Conservation (phyloP, 2,888 invertebrate species). For the Pseudococcus viburni region DNA sequence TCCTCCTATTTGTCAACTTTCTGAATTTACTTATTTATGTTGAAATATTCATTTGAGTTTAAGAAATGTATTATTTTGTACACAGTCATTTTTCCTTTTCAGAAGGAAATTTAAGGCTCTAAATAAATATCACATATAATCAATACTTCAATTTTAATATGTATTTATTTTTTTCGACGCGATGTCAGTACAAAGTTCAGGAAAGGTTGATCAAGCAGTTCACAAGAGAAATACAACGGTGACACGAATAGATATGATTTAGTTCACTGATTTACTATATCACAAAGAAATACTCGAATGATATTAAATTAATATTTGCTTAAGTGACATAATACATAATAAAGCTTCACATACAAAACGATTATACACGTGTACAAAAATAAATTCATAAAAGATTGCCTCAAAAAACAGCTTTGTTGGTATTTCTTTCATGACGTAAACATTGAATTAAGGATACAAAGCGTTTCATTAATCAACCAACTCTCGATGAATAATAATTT, state of each 20-base stretch:
- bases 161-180: not conserved
- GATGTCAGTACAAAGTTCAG: not conserved
- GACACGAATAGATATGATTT: not conserved
- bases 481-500: slow-evolving; percentile 18
- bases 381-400: not conserved
- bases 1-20: too few species aligned
- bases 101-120: not conserved
- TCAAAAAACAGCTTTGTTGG: not conserved
- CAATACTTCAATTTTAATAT: not conserved
- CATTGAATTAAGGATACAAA: slow-evolving; percentile 15
- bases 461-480: slow-evolving; percentile 17
- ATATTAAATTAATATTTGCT: not conserved
- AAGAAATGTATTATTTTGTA: not conserved
- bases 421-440: not conserved
- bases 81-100: not conserved
- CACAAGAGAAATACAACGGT: not conserved
- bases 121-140: not conserved
- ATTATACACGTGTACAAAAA: not conserved
- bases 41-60: not conserved
- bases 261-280: not conserved
- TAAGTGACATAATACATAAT: not conserved
- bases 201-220: not conserved
- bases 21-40: too few species aligned
- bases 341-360: not conserved
- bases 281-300: not conserved